Conservation (phyloP, 2,797 vertebrate species). For the Semotilus atromaculatus region DNA sequence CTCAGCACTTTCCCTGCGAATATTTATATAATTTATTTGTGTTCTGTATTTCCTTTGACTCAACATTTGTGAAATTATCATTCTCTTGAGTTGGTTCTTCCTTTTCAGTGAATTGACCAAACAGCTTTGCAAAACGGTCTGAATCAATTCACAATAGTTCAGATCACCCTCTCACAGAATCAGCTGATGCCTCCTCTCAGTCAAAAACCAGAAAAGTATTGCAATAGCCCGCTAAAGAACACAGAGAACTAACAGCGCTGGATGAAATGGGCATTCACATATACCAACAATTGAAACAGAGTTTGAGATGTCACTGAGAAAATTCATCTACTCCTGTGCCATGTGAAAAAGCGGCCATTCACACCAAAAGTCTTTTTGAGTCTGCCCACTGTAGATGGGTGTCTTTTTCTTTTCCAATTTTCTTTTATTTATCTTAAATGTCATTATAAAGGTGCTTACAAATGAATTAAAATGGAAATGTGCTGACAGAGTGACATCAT, state of each 20-base stretch:
- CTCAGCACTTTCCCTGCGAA: no score
- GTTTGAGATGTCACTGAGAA: background rate
- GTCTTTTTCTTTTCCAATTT: background rate
- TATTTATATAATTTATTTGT: background rate
- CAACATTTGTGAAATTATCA: background rate
- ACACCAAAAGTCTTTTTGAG: background rate
- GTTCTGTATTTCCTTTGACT: background rate
- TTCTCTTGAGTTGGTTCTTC: background rate
- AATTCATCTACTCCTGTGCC: background rate
- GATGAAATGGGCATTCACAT: background rate
- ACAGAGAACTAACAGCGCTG: background rate
- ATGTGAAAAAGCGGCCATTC: background rate
- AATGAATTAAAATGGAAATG: background rate
- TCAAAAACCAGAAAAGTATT: background rate
- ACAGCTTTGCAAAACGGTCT: background rate
- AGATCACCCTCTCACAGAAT: background rate
- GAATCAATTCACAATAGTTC: background rate
- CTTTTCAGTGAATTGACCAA: background rate
- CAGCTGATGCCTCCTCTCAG: background rate
- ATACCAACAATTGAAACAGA: background rate
- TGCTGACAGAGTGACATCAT: constrained; percentile 10
- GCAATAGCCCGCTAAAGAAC: background rate
- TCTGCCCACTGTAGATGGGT: background rate
- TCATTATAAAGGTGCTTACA: background rate
- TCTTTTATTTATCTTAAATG: background rate